Evolutionary conservation across 2,113 vertebrate species (phyloP).

Genomic region (Bubo blakistoni): DNA sequence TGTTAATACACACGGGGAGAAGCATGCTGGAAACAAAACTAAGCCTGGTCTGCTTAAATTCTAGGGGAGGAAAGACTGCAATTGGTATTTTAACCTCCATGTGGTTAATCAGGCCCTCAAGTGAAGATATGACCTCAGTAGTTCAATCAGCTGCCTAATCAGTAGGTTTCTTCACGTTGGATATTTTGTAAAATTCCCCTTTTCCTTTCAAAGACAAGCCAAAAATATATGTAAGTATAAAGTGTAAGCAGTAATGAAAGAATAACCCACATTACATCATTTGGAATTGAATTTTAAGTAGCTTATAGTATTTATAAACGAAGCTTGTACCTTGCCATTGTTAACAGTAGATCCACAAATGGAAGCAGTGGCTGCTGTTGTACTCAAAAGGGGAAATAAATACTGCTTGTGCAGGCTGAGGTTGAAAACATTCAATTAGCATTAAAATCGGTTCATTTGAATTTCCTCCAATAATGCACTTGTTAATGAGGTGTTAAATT

Average conservation of each 20-base stretch:
- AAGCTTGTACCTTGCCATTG: not conserved
- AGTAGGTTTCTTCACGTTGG: not conserved
- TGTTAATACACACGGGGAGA: not conserved
- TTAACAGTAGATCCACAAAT: not conserved
- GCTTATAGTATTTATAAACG: not conserved
- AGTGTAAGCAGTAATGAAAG: not conserved
- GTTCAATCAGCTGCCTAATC: not conserved
- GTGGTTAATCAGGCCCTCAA: not conserved
- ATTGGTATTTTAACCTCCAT: not conserved
- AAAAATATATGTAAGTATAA: not conserved
- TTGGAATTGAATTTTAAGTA: not conserved
- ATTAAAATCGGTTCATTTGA: conserved; percentile 59
- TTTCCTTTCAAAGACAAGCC: not conserved
- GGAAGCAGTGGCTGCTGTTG: not conserved
- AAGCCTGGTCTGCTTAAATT: not conserved
- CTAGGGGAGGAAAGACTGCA: not conserved
- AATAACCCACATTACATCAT: not conserved
- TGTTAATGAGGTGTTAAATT: conserved; percentile 74
- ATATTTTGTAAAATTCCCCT: not conserved
- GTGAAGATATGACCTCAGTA: not conserved
- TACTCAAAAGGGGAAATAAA: not conserved
- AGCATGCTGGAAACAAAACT: not conserved
- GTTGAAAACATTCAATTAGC: conserved; percentile 60
- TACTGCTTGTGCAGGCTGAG: not conserved
- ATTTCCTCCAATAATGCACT: conserved; percentile 64